These are phyloP conservation scores for Ceratina calcarata DNA, from an alignment of 1,140 invertebrate genomes.

Conservation along the genomic window DNA sequence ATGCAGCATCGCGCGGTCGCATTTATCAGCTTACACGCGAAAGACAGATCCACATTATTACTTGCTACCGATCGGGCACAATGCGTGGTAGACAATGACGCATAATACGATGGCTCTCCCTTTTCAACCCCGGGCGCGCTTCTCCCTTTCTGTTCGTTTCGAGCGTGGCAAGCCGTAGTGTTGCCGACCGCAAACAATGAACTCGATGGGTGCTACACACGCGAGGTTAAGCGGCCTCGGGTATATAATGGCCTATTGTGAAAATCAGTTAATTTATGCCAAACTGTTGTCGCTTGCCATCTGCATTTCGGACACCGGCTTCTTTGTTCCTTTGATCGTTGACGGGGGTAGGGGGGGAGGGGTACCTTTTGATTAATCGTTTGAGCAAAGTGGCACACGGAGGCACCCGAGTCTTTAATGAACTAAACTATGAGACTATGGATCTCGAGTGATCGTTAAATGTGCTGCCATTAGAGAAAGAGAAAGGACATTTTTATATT, in stretches of 20 bases:
- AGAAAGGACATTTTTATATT: too few relatives aligned
- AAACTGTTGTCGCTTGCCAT: constrained; percentile 25
- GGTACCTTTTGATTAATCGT: constrained; percentile 2
- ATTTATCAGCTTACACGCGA: constrained; percentile 39
- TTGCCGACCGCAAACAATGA: constrained; percentile 63
- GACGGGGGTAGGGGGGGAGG: too few relatives aligned
- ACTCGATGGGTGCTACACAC: constrained; percentile 42
- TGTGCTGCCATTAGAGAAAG: too few relatives aligned
- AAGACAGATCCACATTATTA: constrained; percentile 50
- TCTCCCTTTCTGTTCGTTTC: constrained; percentile 33
- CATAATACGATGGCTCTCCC: constrained; percentile 56
- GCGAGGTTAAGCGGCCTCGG: constrained; percentile 53
- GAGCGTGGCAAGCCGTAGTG: constrained; percentile 3
- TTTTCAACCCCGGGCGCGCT: constrained; percentile 21
- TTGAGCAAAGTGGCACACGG: too few relatives aligned
- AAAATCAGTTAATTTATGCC: constrained; percentile 65
- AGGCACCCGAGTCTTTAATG: background rate
- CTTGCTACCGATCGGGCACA: constrained; percentile 50
- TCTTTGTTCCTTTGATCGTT: constrained; percentile 8
- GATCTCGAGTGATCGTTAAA: too few relatives aligned
- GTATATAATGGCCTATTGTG: constrained; percentile 61
- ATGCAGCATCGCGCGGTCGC: background rate
- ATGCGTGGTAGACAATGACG: constrained; percentile 55
- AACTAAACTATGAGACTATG: too few relatives aligned
- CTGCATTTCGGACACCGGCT: background rate